Conservation (phyloP, 2,113 vertebrate species). For the Oxyruncus cristatus region DNA sequence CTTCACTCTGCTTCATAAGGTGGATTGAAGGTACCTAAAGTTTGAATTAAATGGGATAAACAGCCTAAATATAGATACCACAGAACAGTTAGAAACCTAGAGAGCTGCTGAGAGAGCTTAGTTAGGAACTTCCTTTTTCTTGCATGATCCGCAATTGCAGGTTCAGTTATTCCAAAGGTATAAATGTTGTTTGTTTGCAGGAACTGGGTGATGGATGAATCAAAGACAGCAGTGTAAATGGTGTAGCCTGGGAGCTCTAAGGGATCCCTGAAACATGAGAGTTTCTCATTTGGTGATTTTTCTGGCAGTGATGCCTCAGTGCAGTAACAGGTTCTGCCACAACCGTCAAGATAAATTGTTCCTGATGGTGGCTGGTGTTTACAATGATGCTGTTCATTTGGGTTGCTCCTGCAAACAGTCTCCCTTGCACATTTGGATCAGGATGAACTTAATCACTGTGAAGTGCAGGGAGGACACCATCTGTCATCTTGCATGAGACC, state of each 20-base stretch:
- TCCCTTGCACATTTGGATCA: not conserved
- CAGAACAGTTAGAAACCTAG: not conserved
- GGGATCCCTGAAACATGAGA: conserved; percentile 10
- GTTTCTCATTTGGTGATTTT: conserved; percentile 53
- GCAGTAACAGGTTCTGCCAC: conserved; percentile 36
- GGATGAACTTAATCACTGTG: not conserved
- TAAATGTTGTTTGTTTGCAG: not conserved
- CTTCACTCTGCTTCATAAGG: not conserved
- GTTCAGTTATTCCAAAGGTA: conserved; percentile 21
- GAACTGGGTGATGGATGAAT: conserved; percentile 20
- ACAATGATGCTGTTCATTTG: conserved; percentile 29
- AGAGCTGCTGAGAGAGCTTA: not conserved
- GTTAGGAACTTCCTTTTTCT: not conserved
- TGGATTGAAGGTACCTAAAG: not conserved
- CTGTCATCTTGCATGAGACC: not conserved
- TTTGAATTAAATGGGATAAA: not conserved
- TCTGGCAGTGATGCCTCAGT: conserved; percentile 23
- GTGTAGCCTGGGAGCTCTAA: not conserved
- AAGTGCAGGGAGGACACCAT: not conserved
- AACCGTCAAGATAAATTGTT: conserved; percentile 52
- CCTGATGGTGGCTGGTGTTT: conserved; percentile 41
- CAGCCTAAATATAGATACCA: not conserved
- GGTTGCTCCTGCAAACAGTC: not conserved
- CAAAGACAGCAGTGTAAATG: conserved; percentile 29
- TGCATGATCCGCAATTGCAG: not conserved